phyloP scores from a whole-genome alignment of 2,113 vertebrate genomes.

The Manacus vitellinus region DNA sequence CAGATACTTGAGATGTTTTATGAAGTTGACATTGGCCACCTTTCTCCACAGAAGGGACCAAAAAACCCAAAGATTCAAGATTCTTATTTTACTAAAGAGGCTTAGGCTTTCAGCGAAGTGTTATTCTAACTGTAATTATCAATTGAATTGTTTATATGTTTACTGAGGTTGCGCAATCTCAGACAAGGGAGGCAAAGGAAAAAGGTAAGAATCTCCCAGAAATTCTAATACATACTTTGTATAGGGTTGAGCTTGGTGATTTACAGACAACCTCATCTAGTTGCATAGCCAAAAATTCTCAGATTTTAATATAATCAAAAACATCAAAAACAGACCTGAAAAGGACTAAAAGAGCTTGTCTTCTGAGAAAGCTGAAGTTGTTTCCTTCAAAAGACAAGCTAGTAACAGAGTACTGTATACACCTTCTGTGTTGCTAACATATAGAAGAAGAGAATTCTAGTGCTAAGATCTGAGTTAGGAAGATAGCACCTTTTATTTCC shows the following conservation, averaged over 20 bases:
- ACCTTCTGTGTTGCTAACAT: background rate
- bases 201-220: background rate
- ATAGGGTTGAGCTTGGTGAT: background rate
- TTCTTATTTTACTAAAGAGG: background rate
- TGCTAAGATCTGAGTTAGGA: background rate
- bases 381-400: background rate
- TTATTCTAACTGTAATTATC: background rate
- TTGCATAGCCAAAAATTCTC: background rate
- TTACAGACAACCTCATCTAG: background rate
- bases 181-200: background rate
- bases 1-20: background rate
- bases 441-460: background rate
- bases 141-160: background rate
- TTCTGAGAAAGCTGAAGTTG: background rate
- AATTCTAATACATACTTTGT: background rate
- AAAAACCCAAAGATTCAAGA: background rate
- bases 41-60: background rate
- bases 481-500: background rate
- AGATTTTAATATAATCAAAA: background rate
- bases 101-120: background rate
- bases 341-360: background rate
- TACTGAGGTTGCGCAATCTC: background rate
- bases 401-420: background rate
- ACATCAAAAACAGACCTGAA: background rate
- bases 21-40: background rate